Conservation (phyloP, 2,113 vertebrate genomes). For the Guaruba guarouba region DNA sequence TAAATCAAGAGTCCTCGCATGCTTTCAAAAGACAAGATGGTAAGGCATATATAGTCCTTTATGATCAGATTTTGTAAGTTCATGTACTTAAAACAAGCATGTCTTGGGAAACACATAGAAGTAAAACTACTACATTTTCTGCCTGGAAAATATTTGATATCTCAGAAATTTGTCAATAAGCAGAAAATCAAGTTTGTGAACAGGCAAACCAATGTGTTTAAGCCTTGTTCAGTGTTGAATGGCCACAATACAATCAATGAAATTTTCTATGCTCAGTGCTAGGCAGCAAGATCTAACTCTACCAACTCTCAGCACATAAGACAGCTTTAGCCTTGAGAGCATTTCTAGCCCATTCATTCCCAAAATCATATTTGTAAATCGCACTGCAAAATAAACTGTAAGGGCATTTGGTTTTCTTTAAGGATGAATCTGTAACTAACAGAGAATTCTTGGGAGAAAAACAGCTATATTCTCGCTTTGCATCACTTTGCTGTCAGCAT, state of each 20-base stretch:
- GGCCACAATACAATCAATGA: not conserved
- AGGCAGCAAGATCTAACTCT: not conserved
- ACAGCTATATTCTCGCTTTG: not conserved
- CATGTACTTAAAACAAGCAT: not conserved
- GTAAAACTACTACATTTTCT: not conserved
- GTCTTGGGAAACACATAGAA: not conserved
- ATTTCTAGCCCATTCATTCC: not conserved
- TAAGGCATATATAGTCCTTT: not conserved
- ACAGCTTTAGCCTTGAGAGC: not conserved
- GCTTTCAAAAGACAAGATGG: not conserved
- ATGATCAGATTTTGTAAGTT: not conserved
- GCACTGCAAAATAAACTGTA: not conserved
- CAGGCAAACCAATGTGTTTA: not conserved
- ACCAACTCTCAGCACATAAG: not conserved
- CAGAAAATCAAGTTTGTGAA: not conserved
- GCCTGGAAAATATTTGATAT: not conserved
- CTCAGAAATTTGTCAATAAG: not conserved
- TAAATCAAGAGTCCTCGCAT: conserved; percentile 46
- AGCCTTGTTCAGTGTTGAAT: not conserved
- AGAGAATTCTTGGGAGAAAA: not conserved
- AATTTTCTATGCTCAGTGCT: not conserved
- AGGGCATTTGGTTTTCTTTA: not conserved
- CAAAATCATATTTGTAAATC: not conserved
- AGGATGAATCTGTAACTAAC: not conserved
- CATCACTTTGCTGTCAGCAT: not conserved